These are phyloP conservation scores for Thunnus albacares DNA, from an alignment of 2,797 vertebrate genomes.

Conservation along the genomic window DNA sequence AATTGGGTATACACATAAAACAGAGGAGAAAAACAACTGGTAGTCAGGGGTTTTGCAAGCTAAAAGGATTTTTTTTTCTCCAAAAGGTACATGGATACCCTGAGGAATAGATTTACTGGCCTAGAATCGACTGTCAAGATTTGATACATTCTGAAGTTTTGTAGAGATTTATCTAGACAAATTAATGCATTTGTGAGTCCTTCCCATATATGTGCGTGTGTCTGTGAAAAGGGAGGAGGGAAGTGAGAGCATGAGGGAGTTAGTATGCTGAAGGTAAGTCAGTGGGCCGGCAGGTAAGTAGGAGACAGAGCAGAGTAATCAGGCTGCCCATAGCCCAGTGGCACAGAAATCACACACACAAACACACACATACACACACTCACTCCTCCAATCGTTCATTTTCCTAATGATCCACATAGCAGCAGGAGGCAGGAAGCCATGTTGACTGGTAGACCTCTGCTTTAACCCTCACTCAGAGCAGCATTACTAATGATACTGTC, in stretches of 20 bases:
- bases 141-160: conserved; percentile 88
- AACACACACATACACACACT: conserved; percentile 38
- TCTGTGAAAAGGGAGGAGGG: conserved; percentile 30
- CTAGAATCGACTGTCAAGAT: conserved; percentile 87
- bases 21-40: conserved; percentile 63
- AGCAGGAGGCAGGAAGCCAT: conserved; percentile 74
- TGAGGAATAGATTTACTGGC: conserved; percentile 86
- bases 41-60: conserved; percentile 69
- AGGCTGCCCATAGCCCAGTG: conserved; percentile 75
- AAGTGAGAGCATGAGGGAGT: conserved; percentile 56
- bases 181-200: conserved; percentile 85
- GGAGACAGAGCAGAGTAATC: conserved; percentile 81
- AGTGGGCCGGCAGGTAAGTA: conserved; percentile 79
- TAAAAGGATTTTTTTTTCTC: conserved; percentile 72
- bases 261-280: conserved; percentile 84
- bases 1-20: conserved; percentile 72
- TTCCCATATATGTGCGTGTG: conserved; percentile 36
- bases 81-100: conserved; percentile 84
- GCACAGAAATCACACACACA: conserved; percentile 58
- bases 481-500: conserved; percentile 69
- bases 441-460: conserved; percentile 77
- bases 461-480: conserved; percentile 75
- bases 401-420: conserved; percentile 83
- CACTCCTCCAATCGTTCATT: conserved; percentile 74
- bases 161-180: conserved; percentile 85